Base-by-base conservation (phyloP, 2,113 vertebrate species). In the Verasper variegatus region DNA sequence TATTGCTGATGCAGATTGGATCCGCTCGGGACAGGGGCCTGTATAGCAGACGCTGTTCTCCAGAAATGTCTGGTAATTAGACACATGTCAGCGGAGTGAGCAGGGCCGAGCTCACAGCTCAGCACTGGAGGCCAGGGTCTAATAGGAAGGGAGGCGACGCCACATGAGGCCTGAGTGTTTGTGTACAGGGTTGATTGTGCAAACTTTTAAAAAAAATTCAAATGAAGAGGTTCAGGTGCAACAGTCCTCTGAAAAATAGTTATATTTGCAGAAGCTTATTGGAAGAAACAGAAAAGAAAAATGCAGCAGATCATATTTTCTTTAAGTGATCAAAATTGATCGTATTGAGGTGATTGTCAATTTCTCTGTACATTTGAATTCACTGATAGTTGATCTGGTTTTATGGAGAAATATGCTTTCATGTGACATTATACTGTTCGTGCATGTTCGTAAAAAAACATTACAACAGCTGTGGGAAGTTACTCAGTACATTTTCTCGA, bases 1-100 rank as follows among this genome's bases (percentile, higher is more conserved):
- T 62, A 68, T 72, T 69, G 71, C 60, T 51, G 68, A 72, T 80
- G 59, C 64, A 49, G 58, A 75, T 65, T 81, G 83, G 71, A 80
- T 64, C 27, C 35, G 58, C 73, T 81, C 75, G 64, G 60, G 45
- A 81, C 54, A 68, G 64, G 71, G 59, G 58, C 17, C 58, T 49
- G 75, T 76, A 47, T 54, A 69, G 72, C 11, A 27, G 74, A 45
- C 3, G 12, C 51, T 68, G 7, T 82, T 69, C 56, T 88, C 52
- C 68, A 51, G 24, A 74, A 71, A 80, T 68, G 75, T 74, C 63
- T 84, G 52, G 68, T 87, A 86, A 87, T 91, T 79, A 85, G 80
- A 82, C 67, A 40, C 52, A 79, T n/a, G 7, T 83, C 71, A 86
- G 69, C 9, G 45, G 61, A 42, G 45, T 7, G 69, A 79, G 70